Conservation (phyloP, 2,797 vertebrate genomes). For the Enteromius trimaculatus region DNA sequence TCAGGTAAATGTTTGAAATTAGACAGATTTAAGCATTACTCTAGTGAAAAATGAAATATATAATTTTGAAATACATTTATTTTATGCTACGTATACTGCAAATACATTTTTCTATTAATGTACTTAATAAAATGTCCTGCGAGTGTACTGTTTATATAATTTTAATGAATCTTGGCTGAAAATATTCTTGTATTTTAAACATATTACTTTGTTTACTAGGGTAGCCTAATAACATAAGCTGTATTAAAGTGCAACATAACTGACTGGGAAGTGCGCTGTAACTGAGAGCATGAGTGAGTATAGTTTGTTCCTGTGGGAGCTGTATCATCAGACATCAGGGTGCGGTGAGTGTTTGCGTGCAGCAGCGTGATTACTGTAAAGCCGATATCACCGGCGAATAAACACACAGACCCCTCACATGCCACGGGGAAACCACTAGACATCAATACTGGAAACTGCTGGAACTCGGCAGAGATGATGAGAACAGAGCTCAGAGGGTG, state of each 20-base stretch:
- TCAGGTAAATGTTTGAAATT: not conserved
- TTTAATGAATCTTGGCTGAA: no score
- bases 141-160: no score
- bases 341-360: conserved; percentile 61
- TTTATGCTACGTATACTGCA: no score
- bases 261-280: not conserved
- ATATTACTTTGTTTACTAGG: no score
- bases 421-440: not conserved
- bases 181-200: no score
- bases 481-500: not conserved
- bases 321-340: conserved; percentile 57
- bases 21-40: no score
- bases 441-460: conserved; percentile 10
- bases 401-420: conserved; percentile 49
- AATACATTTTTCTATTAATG: no score
- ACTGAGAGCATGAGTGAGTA: not conserved
- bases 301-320: not conserved
- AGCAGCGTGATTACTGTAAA: conserved; percentile 59
- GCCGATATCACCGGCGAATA: conserved; percentile 50
- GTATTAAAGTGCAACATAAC: not conserved
- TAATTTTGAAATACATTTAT: no score
- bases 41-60: no score
- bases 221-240: no score
- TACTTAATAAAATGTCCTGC: no score
- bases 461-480: not conserved